Base-by-base conservation (phyloP, 2,113 vertebrate species). In the Corythoichthys intestinalis region DNA sequence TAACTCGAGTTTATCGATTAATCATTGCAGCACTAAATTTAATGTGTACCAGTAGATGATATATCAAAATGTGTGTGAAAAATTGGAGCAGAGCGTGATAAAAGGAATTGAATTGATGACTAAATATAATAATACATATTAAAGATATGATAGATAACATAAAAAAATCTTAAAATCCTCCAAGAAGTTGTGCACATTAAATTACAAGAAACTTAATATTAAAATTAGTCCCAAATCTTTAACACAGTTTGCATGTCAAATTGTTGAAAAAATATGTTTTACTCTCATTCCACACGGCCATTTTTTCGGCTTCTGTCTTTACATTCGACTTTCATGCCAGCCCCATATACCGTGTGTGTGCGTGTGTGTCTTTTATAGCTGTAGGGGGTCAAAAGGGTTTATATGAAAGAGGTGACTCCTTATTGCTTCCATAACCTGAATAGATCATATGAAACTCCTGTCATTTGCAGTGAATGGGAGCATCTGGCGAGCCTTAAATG, bases 371-470 rank as follows among this genome's bases (percentile, higher is more conserved):
- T 79, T 85, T 87, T 87, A 88, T 77, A 57, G 72, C 75, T 75
- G 38, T 54, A 8, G 68, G 56, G 73, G 83, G 86, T 88, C 82
- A 90, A 60, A 79, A 83, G 79, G 86, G 85, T 86, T 89, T 85
- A 80, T 85, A 83, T 9, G 72, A 72, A 69, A 82, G 73, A 81
- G 86, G 84, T 78, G 79, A 88, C 81, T 85, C 74, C 86, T 85
- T 86, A 87, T 85, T 89, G 83, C 84, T 77, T 87, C 79, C 79
- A 86, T 89, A 87, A 87, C 85, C 82, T 83, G 83, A 83, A 81
- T 82, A 84, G 79, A 91, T 89, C 78, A 85, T 88, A 80, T 85
- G 83, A 86, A 63, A 82, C 80, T 73, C 75, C 61, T 66, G 72
- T 86, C 83, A 88, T 90, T 88, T 85, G 84, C 80, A 70, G 79